Evolutionary conservation across 1,140 invertebrate genomes (phyloP), one percentile per base, ranked within the genome.

Genomic region (Bombyx mori): DNA sequence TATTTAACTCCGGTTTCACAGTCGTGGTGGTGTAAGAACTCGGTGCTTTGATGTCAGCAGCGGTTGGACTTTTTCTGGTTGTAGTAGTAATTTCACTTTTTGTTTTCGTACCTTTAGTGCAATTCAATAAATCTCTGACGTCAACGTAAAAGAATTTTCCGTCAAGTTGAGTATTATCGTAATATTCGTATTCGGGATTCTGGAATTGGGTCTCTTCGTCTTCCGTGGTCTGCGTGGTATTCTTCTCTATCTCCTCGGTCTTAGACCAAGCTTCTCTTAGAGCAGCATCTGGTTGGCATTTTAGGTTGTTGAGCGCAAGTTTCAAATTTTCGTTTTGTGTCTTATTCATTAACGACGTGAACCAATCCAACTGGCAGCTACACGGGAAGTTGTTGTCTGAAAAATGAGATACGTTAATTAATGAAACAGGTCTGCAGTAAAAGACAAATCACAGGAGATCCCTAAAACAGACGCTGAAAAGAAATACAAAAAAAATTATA

Each of bases 61-160:
- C 46, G 52, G 46, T 57, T 0, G 42, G 58, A 35, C 26, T 35
- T 35, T 35, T 35, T 48, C 50, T 63, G 55, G 54, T 7, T 46
- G 59, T 59, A 54, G 18, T 22, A 12, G 44, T 51, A 9, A 47
- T 52, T 47, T 8, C 12, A 8, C 7, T 35, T 49, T 48, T 54
- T 53, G 44, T 46, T 45, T 22, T 46, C 9, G 9, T 48, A 6
- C 18, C 26, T 4, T 58, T 56, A 10, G 71, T 65, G 54, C 83
- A 87, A 49, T 82, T 82, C 8, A 84, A 63, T 44, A 85, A 57
- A 46, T 71, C 75, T 63, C 79, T 78, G 47, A 87, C 57, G 54
- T 87, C 84, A 18, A 68, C 68, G 48, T 86, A 87, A 57, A 87
- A 87, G 4, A 87, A 54, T 60, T 79, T 83, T 42, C 82, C 84